phyloP scores from a whole-genome alignment of 2,888 invertebrate genomes.

The Acanthoscelides obtectus region DNA sequence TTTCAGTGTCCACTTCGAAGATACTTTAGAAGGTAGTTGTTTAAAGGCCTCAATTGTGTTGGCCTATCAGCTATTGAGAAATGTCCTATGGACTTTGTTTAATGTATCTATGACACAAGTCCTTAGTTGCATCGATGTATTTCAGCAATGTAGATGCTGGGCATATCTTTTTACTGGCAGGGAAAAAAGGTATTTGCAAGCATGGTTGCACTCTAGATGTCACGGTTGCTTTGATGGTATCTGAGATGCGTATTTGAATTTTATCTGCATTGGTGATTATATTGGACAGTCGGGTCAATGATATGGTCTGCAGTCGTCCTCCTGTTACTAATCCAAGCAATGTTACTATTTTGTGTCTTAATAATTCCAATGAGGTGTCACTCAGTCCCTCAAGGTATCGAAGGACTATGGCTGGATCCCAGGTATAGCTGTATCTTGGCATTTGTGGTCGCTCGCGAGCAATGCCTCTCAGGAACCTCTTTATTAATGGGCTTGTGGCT shows the following conservation, averaged over 20 bases:
- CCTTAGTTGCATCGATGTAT: neutral
- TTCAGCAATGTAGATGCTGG: neutral
- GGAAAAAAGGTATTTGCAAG: neutral
- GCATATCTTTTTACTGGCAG: neutral
- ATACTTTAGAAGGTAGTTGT: too few species aligned
- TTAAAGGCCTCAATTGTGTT: too few species aligned
- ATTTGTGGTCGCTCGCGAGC: neutral
- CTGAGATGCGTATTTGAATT: neutral
- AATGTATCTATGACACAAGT: too few species aligned
- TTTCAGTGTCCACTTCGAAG: too few species aligned
- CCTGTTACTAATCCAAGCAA: neutral
- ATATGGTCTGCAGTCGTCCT: slow-evolving; percentile 1
- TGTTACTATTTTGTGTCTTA: neutral
- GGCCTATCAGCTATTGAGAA: too few species aligned
- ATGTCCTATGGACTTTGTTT: too few species aligned
- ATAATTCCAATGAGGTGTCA: neutral
- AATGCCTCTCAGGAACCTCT: neutral
- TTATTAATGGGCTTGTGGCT: neutral
- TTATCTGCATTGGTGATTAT: neutral
- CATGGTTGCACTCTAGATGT: neutral
- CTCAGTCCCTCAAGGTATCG: neutral
- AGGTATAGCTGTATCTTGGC: neutral
- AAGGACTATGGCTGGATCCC: neutral
- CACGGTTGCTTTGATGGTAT: neutral
- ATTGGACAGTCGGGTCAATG: neutral